These are phyloP conservation scores for Luperina nickerlii DNA, from an alignment of 2,888 invertebrate species.

Conservation along the genomic window DNA sequence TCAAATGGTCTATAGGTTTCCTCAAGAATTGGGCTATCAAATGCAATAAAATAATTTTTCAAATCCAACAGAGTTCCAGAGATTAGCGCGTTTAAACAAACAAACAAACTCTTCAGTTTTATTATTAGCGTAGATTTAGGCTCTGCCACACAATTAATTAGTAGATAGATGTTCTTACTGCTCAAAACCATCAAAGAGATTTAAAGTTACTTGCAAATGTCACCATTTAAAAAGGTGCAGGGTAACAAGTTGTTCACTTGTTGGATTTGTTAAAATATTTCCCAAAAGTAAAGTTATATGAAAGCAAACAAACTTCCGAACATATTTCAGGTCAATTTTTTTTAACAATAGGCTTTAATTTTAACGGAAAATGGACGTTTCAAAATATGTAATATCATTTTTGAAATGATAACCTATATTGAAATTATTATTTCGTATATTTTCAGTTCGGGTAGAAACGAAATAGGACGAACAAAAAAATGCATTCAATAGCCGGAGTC, in stretches of 20 bases:
- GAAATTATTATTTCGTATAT: constrained; percentile 2
- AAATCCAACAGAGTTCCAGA: background rate
- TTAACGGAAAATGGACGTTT: background rate
- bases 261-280: constrained; percentile 4
- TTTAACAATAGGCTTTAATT: background rate
- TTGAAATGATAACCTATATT: background rate
- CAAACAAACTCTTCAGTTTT: background rate
- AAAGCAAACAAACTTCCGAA: background rate
- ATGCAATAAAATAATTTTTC: background rate
- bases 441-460: constrained; percentile 14
- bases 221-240: constrained; percentile 2
- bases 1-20: background rate
- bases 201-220: constrained; percentile 11
- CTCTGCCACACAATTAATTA: background rate
- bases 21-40: background rate
- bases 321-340: background rate
- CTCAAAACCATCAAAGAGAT: constrained; percentile 11
- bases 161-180: background rate
- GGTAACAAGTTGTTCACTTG: background rate
- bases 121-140: background rate
- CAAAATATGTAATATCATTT: background rate
- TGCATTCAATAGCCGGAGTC: constrained; percentile 16
- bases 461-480: constrained; percentile 36
- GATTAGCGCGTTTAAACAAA: background rate
- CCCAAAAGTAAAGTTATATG: background rate